Evolutionary conservation across 2,888 invertebrate genomes (phyloP), one percentile per base, ranked within the genome.

Genomic region (Chromoteleia sp.): DNA sequence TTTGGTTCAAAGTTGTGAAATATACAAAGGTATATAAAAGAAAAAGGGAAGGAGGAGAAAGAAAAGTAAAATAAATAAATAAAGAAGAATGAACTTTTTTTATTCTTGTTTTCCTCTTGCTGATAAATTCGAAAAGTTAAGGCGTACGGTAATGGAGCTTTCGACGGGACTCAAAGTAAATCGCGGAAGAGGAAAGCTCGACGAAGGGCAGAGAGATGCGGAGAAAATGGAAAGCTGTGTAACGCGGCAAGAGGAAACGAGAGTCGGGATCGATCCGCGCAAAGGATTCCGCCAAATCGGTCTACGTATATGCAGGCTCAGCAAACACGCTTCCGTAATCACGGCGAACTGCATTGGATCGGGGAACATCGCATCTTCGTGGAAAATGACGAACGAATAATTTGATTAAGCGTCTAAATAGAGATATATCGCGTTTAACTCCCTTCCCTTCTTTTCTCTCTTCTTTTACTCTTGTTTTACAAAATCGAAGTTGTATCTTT

Each of bases 211-310:
- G 36, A 59, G 39, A 25, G 70, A 43, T 12, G 67, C 25, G 25
- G 10, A 14, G 36, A 70, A 56, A 70, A n/a, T 58, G 48, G 19
- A 73, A 61, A 73, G 61, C 59, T 59, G 50, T 39, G 43, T 63
- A 56, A 68, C 25, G 33, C 25, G 30, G 58, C 54, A n/a, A 25
- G 50, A 71, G 41, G 41, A 48, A 71, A 58, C 30, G 48, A 52
- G 71, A 61, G 56, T 33, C n/a, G 33, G 25, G 41, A 61, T 73
- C 71, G 71, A 73, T 73, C 59, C 50, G 61, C 12, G 59, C 71
- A 29, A 73, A 52, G 19, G 59, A 61, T 52, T 59, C 52, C 5
- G 61, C 25, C 52, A 41, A 61, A 73, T 73, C 56, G 68, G 52
- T 25, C 41, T 33, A 15, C 48, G 17, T 43, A 48, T 14, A 52